phyloP scores from a whole-genome alignment of 2,113 vertebrate species.

The Dasypus novemcinctus region DNA sequence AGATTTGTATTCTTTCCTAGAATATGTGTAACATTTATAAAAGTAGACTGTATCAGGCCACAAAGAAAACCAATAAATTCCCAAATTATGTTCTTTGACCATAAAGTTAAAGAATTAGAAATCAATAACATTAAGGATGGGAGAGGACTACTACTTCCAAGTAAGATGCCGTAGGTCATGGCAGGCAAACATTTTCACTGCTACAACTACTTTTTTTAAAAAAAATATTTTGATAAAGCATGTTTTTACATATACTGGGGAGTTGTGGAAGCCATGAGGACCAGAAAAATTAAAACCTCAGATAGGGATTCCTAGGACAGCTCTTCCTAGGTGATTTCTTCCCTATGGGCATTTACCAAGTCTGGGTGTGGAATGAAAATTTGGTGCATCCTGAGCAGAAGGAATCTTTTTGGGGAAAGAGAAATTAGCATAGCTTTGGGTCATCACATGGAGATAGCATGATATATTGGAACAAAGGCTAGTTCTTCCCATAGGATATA shows the following conservation, averaged over 20 bases:
- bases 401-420: background rate
- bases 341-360: background rate
- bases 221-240: background rate
- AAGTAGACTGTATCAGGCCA: background rate
- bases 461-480: background rate
- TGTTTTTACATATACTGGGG: background rate
- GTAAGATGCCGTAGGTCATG: background rate
- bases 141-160: background rate
- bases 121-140: background rate
- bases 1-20: background rate
- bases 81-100: background rate
- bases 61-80: background rate
- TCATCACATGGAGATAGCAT: background rate
- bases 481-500: background rate
- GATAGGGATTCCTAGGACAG: background rate
- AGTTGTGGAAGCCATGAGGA: background rate
- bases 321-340: background rate
- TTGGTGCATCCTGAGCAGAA: background rate
- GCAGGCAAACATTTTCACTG: background rate
- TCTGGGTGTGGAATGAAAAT: background rate
- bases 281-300: background rate
- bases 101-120: background rate
- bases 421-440: background rate
- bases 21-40: background rate
- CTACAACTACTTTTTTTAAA: background rate